Evolutionary conservation across 2,113 vertebrate genomes (phyloP).

Genomic region (Mesoclemmys tuberculata): DNA sequence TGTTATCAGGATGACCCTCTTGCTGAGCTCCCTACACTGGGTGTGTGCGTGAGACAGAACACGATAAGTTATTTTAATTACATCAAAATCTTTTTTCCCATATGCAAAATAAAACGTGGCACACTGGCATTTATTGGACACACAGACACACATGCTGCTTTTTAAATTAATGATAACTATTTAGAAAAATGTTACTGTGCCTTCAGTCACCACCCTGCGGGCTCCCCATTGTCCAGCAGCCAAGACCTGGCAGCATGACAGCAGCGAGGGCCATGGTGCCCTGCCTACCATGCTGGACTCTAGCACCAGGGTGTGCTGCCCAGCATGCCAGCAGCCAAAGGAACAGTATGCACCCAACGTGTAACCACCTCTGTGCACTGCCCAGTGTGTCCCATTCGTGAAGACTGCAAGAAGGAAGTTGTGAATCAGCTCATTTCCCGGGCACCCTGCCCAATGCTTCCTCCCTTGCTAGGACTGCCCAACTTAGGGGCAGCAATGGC

Average conservation of each 20-base stretch:
- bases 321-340: conserved; percentile 49
- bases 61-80: conserved; percentile 23
- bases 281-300: conserved; percentile 55
- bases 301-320: conserved; percentile 18
- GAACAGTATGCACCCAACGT: conserved; percentile 31
- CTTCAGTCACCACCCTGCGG: conserved; percentile 48
- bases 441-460: conserved; percentile 55
- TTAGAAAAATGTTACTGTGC: conserved; percentile 16
- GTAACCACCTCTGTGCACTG: conserved; percentile 49
- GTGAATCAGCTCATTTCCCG: conserved; percentile 56
- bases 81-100: conserved; percentile 28
- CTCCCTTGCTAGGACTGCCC: conserved; percentile 53
- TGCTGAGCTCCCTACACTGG: neutral
- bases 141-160: conserved; percentile 7
- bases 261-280: conserved; percentile 36
- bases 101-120: conserved; percentile 30
- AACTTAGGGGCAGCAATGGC: conserved; percentile 45
- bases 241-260: conserved; percentile 42
- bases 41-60: neutral
- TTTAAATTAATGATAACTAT: conserved; percentile 54
- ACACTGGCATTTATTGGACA: neutral
- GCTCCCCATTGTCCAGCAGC: conserved; percentile 42
- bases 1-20: neutral
- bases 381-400: conserved; percentile 41
- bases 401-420: conserved; percentile 66